These are phyloP conservation scores for Pseudocheirus occidentalis DNA, from an alignment of 2,797 vertebrate genomes.

Conservation along the genomic window DNA sequence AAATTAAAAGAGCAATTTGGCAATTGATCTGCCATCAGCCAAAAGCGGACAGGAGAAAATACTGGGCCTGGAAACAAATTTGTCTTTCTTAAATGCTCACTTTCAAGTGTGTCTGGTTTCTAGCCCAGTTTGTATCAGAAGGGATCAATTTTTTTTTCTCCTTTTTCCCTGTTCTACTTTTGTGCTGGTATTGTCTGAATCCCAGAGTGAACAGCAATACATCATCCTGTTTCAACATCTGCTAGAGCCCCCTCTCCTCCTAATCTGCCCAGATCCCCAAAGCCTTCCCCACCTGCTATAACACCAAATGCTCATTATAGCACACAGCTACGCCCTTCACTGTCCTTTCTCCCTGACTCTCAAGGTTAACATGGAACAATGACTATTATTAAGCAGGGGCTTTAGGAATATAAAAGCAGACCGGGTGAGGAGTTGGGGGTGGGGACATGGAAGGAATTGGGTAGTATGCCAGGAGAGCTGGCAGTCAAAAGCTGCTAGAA, in stretches of 20 bases:
- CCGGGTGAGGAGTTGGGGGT: conserved; percentile 71
- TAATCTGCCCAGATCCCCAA: conserved; percentile 91
- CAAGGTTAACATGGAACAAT: conserved; percentile 90
- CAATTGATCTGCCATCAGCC: conserved; percentile 58
- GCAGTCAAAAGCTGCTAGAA: conserved; percentile 86
- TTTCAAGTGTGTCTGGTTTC: conserved; percentile 82
- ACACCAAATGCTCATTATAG: conserved; percentile 88
- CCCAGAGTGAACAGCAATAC: conserved; percentile 89
- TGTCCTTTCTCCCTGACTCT: conserved; percentile 85
- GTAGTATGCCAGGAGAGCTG: conserved; percentile 90
- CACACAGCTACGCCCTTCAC: conserved; percentile 86
- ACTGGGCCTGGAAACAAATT: conserved; percentile 76
- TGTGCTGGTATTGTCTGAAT: conserved; percentile 87
- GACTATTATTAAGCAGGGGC: conserved; percentile 86
- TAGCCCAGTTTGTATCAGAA: conserved; percentile 83
- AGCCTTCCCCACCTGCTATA: conserved; percentile 90
- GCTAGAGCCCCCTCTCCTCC: conserved; percentile 88
- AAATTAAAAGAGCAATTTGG: conserved; percentile 74
- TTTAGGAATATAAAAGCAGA: conserved; percentile 82
- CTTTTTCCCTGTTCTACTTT: conserved; percentile 84
- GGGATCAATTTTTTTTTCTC: conserved; percentile 82
- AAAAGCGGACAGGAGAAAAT: conserved; percentile 62
- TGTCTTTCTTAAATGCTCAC: conserved; percentile 81
- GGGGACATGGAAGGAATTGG: conserved; percentile 81
- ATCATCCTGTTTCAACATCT: conserved; percentile 93